Evolutionary conservation across 2,113 vertebrate genomes (phyloP), one percentile per base, ranked within the genome.

Genomic region (Tupaia chinensis): DNA sequence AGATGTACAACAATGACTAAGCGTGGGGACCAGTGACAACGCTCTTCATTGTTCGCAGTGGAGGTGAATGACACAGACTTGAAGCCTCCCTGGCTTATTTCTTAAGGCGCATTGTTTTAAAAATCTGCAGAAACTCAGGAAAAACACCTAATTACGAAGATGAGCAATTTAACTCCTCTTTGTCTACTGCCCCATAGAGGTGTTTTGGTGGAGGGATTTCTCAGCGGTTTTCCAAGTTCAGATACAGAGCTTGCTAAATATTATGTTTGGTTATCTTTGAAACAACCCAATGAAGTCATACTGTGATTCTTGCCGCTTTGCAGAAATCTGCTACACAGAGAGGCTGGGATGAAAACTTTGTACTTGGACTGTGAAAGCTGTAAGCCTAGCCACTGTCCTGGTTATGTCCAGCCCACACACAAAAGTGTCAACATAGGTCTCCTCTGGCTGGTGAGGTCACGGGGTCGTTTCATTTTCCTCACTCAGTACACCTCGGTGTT

Each of bases 1-100:
- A 96, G 56, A 54, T 68, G 10, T 29, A 16, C 65, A 34, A 83
- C 76, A 86, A 13, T 93, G 94, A 93, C 82, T 83, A 78, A 72
- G 69, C 60, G 70, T 76, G 81, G 77, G 22, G 17, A 53, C 70
- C 14, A 58, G 27, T 0, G 23, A 9, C 44, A 16, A 72, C 56
- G 63, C 79, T 58, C 17, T 9, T 58, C 22, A n/a, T 69, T 65
- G 61, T 77, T 83, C 25, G 23, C 87, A 25, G 34, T 9, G 2
- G 66, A 53, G 74, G n/a, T 32, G 22, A 61, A 44, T 34, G 25
- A 54, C 0, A 15, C 10, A 78, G 81, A 56, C 78, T 73, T 4
- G 66, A 14, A 69, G 85, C 58, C 12, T 87, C 56, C 14, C 58
- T 16, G 14, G 32, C 53, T 87, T 25, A 23, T 53, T 87, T 72